Conservation (phyloP, 2,797 vertebrate genomes). For the Setipinna tenuifilis region DNA sequence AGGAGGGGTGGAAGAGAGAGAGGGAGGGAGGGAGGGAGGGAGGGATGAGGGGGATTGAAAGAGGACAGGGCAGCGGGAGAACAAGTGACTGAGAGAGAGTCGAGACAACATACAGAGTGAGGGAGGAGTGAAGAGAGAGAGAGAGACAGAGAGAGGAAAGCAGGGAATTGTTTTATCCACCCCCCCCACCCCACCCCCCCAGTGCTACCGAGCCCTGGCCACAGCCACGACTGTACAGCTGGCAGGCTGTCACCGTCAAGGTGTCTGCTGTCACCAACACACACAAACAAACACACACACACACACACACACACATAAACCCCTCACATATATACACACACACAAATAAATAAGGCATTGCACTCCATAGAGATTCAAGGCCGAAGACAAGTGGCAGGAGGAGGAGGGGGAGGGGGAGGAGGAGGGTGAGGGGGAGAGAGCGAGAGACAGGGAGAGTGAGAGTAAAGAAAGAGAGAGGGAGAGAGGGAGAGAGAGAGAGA, state of each 20-base stretch:
- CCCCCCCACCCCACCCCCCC: too few relatives aligned
- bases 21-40: background rate
- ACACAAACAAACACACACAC: conserved; percentile 27
- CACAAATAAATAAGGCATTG: conserved; percentile 71
- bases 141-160: background rate
- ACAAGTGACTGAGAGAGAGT: background rate
- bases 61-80: background rate
- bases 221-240: background rate
- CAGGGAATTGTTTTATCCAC: background rate
- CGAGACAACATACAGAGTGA: background rate
- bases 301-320: conserved; percentile 4
- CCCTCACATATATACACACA: conserved; percentile 20
- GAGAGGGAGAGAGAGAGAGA: background rate
- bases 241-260: conserved; percentile 35
- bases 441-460: background rate
- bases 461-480: background rate
- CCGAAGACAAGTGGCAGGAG: conserved; percentile 50
- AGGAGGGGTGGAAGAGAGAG: background rate
- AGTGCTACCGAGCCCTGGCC: background rate
- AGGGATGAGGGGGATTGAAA: background rate
- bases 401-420: background rate
- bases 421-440: background rate
- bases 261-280: conserved; percentile 43
- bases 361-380: conserved; percentile 76
- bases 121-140: background rate